Evolutionary conservation across 2,888 invertebrate genomes (phyloP).

Genomic region (Synergus gifuensis): DNA sequence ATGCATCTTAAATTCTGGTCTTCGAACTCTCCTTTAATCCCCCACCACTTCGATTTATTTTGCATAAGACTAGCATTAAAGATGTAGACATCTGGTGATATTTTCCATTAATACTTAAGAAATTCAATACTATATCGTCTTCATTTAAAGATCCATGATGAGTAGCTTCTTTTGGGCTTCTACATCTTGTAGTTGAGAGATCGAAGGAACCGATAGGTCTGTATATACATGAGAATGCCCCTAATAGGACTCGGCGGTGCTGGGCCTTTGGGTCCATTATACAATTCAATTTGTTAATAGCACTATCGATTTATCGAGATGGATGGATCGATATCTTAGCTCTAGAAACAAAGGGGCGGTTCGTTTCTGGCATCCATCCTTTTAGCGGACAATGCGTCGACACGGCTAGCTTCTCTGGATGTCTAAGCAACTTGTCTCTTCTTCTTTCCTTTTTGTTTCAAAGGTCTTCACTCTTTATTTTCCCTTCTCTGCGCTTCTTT

Average conservation of each 20-base stretch:
- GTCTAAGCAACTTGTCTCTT: slow-evolving; percentile 48
- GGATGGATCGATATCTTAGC: slow-evolving; percentile 56
- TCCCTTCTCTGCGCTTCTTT: background rate
- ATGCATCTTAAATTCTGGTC: background rate
- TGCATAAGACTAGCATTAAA: background rate
- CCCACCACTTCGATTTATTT: background rate
- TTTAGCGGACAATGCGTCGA: slow-evolving; percentile 61
- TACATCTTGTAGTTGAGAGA: slow-evolving; percentile 27
- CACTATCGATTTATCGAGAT: slow-evolving; percentile 65
- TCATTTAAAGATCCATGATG: slow-evolving; percentile 48
- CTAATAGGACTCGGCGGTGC: slow-evolving; percentile 38
- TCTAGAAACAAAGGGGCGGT: slow-evolving; percentile 63
- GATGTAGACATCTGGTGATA: no score
- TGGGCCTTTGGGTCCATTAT: slow-evolving; percentile 59
- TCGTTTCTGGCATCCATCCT: slow-evolving; percentile 53
- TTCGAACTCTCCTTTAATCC: background rate
- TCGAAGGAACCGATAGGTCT: slow-evolving; percentile 49
- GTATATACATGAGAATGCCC: slow-evolving; percentile 54
- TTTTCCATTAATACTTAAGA: background rate
- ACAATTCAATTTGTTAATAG: slow-evolving; percentile 73
- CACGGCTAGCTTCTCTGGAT: slow-evolving; percentile 46
- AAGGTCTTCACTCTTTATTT: background rate
- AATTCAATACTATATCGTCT: background rate
- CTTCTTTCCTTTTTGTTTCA: slow-evolving; percentile 29
- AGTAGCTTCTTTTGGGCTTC: slow-evolving; percentile 52